Percentiles rank a stretch among this genome's conserved stretches.
Evolutionary conservation across 2,113 vertebrate species (phyloP).

Genomic region (Toxotes jaculatrix): DNA sequence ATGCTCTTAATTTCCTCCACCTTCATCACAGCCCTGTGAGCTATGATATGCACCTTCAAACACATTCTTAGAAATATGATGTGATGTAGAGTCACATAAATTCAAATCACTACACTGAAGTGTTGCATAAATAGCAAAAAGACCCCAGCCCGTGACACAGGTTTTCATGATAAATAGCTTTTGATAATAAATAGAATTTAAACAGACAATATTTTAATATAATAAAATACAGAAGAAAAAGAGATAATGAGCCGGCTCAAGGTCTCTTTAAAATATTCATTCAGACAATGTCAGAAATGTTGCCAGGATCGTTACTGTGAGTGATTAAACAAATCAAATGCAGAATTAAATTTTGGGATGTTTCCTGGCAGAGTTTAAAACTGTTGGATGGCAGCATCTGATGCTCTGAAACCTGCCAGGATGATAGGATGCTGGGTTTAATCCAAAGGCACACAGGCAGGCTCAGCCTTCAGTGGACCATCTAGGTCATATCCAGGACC

Average conservation of each 20-base stretch:
- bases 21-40: constrained; percentile 17
- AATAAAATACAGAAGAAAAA: not conserved
- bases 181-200: not conserved
- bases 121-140: not conserved
- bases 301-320: not conserved
- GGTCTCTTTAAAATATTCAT: constrained; percentile 1
- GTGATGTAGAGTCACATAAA: not conserved
- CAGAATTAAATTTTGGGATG: constrained; percentile 19
- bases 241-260: not conserved
- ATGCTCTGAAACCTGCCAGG: constrained; percentile 28
- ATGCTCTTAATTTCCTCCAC: constrained; percentile 30
- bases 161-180: not conserved
- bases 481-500: not conserved
- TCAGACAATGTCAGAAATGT: not conserved
- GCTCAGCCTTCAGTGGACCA: constrained; percentile 7
- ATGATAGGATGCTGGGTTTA: constrained; percentile 35
- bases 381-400: constrained; percentile 33
- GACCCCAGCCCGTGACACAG: not conserved
- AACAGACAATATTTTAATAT: not conserved
- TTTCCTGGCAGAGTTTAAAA: constrained; percentile 32
- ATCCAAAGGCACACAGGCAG: constrained; percentile 17
- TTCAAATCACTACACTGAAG: not conserved
- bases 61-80: constrained; percentile 22
- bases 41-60: constrained; percentile 16
- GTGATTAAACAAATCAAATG: constrained; percentile 32